Base-by-base conservation (phyloP, 2,797 vertebrate species). In the Lithobates sylvaticus region DNA sequence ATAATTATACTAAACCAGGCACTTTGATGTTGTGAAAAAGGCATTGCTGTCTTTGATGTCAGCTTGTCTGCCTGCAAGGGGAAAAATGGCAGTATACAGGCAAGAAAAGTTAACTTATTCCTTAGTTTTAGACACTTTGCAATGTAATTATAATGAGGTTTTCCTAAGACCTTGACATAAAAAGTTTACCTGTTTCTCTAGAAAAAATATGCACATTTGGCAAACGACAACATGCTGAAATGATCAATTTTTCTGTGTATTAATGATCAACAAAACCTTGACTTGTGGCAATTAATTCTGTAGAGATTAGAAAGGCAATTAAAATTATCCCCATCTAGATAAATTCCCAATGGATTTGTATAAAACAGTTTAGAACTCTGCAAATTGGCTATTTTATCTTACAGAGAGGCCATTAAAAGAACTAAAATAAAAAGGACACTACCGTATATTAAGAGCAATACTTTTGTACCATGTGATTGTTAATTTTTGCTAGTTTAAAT, bases 231-330 rank as follows among this genome's bases (percentile, higher is more conserved):
- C 72, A 61, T 84, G 84, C 83, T 81, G 71, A 67, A 88, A 73
- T 68, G 4, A 21, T 86, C 86, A 80, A 47, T 18, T 71, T 85
- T 90, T 77, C 32, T 23, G 76, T 67, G 64, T 78, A 76, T 88
- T 89, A 88, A 87, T 91, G 85, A 89, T 79, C 80, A 89, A 77
- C 32, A 58, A 89, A 76, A 18, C 4, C 26, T 88, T 87, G 23
- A 88, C 76, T 91, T 86, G 74, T 70, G 39, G 70, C 69, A 54
- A 83, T 86, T 80, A 90, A 88, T 88, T 64, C 26, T 81, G 61
- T 16, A 42, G 58, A 76, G 86, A 39, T 88, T 87, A 84, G 65
- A 72, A 85, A 87, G 80, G 64, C 65, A 89, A 89, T 83, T 87
- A 88, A 72, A 83, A 47, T 80, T 87, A 70, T 84, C n/a, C 69